Percentiles rank a stretch among this genome's conserved stretches.
Evolutionary conservation across 92 coral and sea anemone genomes (phyloP).

Genomic region (Phymanthus crucifer): DNA sequence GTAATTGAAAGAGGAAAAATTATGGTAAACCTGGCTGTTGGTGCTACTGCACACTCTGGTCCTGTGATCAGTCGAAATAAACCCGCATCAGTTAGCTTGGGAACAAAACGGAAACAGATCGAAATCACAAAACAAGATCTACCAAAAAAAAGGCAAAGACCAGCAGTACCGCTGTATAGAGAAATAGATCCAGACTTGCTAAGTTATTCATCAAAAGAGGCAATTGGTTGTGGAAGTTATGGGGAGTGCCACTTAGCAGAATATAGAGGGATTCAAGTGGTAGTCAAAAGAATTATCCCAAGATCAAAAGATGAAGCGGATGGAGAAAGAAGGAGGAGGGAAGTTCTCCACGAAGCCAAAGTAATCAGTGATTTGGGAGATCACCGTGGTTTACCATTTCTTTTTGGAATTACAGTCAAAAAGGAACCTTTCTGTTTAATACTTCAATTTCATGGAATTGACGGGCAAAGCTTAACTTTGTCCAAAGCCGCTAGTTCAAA

Average conservation of each 20-base stretch:
- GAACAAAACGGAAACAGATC: no score
- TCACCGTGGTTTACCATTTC: conserved; percentile 18
- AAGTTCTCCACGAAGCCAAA: conserved; percentile 32
- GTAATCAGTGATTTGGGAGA: conserved; percentile 32
- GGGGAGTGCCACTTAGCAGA: conserved; percentile 34
- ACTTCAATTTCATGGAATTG: conserved; percentile 35
- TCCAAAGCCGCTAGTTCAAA: conserved; percentile 29
- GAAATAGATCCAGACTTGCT: no score
- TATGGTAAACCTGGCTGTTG: no score
- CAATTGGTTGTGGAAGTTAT: conserved; percentile 40
- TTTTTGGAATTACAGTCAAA: no score
- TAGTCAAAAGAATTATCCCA: conserved; percentile 24
- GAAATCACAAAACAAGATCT: no score
- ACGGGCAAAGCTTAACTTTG: conserved; percentile 23
- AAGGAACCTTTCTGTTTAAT: conserved; percentile 31
- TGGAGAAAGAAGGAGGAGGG: conserved; percentile 15
- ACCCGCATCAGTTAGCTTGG: no score
- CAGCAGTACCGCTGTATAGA: no score
- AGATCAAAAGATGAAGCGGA: conserved; percentile 10
- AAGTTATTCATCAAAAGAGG: no score
- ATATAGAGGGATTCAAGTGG: conserved; percentile 29
- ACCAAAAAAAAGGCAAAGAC: no score
- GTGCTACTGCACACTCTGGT: no score
- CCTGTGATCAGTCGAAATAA: no score
- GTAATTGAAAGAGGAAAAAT: no score